A percentile compares a stretch with the other conserved stretches of the same genome.
These are phyloP conservation scores for Drosophila mauritiana DNA, from an alignment of 1,140 invertebrate species.

Conservation along the genomic window DNA sequence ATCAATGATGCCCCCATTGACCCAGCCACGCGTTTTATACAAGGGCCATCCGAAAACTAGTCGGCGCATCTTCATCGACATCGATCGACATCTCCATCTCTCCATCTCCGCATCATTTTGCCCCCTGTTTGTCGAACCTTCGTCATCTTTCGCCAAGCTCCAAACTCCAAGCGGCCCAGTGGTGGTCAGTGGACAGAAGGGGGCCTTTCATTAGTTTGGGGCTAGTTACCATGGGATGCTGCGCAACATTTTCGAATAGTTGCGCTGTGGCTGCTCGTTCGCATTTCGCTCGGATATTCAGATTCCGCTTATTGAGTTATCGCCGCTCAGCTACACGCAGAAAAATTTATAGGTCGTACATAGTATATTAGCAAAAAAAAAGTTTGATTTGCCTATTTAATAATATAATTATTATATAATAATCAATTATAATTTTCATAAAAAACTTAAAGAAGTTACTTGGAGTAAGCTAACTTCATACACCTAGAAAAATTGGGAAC, in stretches of 20 bases:
- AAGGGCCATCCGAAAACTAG: constrained; percentile 33
- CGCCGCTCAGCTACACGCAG: constrained; percentile 9
- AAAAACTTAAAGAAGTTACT: too few relatives aligned
- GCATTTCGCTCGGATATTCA: constrained; percentile 33
- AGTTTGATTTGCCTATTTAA: too few relatives aligned
- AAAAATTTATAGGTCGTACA: constrained; percentile 16
- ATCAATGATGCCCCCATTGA: constrained; percentile 76
- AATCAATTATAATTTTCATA: neutral
- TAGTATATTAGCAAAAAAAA: neutral
- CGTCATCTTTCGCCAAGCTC: constrained; percentile 30
- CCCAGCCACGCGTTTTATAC: constrained; percentile 76
- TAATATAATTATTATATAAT: too few relatives aligned
- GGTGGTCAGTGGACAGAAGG: neutral
- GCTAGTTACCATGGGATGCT: constrained; percentile 2
- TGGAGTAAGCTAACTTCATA: too few relatives aligned
- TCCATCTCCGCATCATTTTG: neutral
- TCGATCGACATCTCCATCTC: constrained; percentile 22
- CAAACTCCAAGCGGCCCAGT: neutral
- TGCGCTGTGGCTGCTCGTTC: constrained; percentile 2
- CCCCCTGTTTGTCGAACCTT: neutral
- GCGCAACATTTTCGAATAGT: constrained; percentile 20
- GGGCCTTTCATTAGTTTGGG: constrained; percentile 24
- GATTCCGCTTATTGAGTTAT: constrained; percentile 41
- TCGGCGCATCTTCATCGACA: constrained; percentile 55
- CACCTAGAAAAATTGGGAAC: too few relatives aligned